Evolutionary conservation across 1,140 invertebrate species (phyloP), one percentile per base, ranked within the genome.

Genomic region (Pteromalus puparum): DNA sequence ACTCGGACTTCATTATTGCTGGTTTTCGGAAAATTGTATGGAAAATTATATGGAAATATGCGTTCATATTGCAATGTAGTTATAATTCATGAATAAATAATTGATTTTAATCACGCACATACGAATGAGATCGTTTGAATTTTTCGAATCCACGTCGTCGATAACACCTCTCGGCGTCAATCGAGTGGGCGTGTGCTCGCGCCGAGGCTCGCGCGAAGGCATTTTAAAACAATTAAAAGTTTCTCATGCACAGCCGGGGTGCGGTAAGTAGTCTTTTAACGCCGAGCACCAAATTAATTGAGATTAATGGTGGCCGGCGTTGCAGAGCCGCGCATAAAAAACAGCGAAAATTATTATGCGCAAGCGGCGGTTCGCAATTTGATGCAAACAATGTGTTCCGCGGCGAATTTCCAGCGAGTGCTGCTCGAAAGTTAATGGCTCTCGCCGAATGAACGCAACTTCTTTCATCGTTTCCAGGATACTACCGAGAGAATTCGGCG

Each of bases 201-300:
- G n/a, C n/a, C n/a, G n/a, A n/a, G n/a, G n/a, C n/a, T 48, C 46
- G 46, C 46, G 15, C 46, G 13, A 68, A 68, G 28, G 68, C 5
- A 74, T 38, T 34, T 74, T 76, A 24, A 48, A 76, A 48, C 42
- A 76, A 76, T 76, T 28, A 76, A 76, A 76, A 76, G n/a, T 76
- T 76, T 48, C 28, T 53, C 42, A 76, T 76, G n/a, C 24, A 38
- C 9, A 73, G 15, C 1, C 53, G 15, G 1, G 21, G 3, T 6
- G 15, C 18, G 18, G 53, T 18, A 61, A 18, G 21, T 61, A 61
- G 53, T 61, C 53, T 61, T 61, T 61, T 61, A 28, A 70, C 34
- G 72, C 3, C 28, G 72, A 73, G 24, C 9, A 24, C 0, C 42
- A 76, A 76, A 76, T 46, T 76, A 76, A 76, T 76, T 76, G 74